Percentiles rank a stretch among this genome's conserved stretches.
Conservation (phyloP, 2,888 invertebrate species). For the Cenopis cana region DNA sequence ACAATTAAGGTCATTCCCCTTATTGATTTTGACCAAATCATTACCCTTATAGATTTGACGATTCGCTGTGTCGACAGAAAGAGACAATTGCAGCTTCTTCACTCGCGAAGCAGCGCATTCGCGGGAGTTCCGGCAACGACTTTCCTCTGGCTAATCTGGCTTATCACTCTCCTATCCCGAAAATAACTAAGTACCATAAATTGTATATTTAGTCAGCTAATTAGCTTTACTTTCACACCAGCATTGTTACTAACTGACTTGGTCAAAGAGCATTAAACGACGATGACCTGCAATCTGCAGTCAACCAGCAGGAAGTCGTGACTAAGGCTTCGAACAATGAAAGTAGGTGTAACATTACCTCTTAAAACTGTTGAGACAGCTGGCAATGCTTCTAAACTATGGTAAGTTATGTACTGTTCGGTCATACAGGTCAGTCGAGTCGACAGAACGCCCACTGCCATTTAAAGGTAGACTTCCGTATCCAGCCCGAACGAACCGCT, state of each 20-base stretch:
- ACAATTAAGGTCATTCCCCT: too few relatives aligned
- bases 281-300: conserved; percentile 13
- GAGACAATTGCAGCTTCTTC: too few relatives aligned
- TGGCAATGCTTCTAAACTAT: conserved; percentile 26
- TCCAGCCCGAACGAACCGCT: background rate
- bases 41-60: too few relatives aligned
- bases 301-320: conserved; percentile 17
- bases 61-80: too few relatives aligned
- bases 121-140: too few relatives aligned
- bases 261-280: background rate
- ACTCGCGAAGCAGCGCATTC: too few relatives aligned
- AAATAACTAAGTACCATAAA: too few relatives aligned
- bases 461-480: conserved; percentile 37
- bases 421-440: conserved; percentile 33
- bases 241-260: background rate
- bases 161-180: too few relatives aligned
- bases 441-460: conserved; percentile 34
- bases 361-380: conserved; percentile 23
- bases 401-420: conserved; percentile 25
- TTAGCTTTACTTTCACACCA: too few relatives aligned
- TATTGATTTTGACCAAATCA: too few relatives aligned
- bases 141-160: too few relatives aligned
- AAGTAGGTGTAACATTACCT: conserved; percentile 16
- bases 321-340: conserved; percentile 21
- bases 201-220: too few relatives aligned